Evolutionary conservation across 2,888 invertebrate genomes (phyloP), one percentile per base, ranked within the genome.

Genomic region (Nasonovia ribisnigri): DNA sequence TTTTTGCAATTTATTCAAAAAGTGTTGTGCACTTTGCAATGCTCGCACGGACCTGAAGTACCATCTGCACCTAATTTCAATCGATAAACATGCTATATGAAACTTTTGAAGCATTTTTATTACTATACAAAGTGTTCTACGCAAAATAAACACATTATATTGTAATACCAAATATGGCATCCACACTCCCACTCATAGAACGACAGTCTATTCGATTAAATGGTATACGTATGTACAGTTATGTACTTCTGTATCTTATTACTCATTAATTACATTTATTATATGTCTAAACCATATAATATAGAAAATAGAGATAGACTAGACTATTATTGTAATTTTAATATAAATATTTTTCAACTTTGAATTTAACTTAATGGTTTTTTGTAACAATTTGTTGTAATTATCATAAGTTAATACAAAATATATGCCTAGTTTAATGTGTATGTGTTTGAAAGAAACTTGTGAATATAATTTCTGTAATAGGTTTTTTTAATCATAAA

Each of bases 81-180:
- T 77, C 77, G 77, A 90, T 90, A 90, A 90, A 51, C 48, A 16
- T 77, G 29, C 16, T 57, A 43, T 42, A 29, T 42, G 48, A 46
- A 46, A 90, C 46, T 90, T 77, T 67, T 36, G 24, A 48, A 90
- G 46, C 29, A 46, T 29, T 89, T 89, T n/a, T 86, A 86, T 86
- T 20, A 77, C 77, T 77, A 51, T n/a, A 20, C 48, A 51, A 24
- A 51, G 36, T 36, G 88, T 88, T 88, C 10, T 10, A 51, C 88
- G 48, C 24, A 88, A 88, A 88, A 51, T 88, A 88, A 88, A 88
- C 51, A 51, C 88, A 88, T 88, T 36, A 51, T 88, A 77, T 77
- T 77, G 77, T 77, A 77, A 77, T 24, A 77, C 77, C 77, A 77
- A 77, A 36, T 20, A 20, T 36, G 36, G 36, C 5, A 67, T 36